Base-by-base conservation (phyloP, 2,113 vertebrate species). In the Origma solitaria region DNA sequence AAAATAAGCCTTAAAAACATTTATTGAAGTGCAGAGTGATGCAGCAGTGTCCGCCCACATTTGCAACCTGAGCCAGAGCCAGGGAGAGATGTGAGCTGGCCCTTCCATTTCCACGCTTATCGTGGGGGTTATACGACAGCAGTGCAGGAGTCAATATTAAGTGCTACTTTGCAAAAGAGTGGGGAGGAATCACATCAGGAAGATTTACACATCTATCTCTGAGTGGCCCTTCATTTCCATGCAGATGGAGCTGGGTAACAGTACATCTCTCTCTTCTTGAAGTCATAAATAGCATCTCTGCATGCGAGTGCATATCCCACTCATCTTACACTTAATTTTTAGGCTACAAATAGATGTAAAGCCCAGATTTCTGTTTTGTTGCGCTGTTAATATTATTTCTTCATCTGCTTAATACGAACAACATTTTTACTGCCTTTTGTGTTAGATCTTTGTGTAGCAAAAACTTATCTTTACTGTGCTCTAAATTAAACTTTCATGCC, bases 1-100 rank as follows among this genome's bases (percentile, higher is more conserved):
- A 66, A 92, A 91, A 96, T 77, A 80, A 91, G 30, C 58, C 50
- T 77, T 91, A 73, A 82, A 95, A 92, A 57, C 45, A 44, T 47
- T 72, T 70, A 40, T n/a, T 82, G 72, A 66, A 58, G 70, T 18
- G 8, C 54, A 62, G 86, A 37, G 35, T 11, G 56, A 60, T 80
- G 49, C 73, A 33, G 83, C 31, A 35, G 40, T 11, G 30, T 51
- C 82, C 70, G 2, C 66, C 54, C 75, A 64, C 83, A 38, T 75
- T 60, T 58, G 30, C 68, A 93, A 10, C 47, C 75, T 31, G 31
- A 86, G 64, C 51, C 50, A 49, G 50, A 40, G 79, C 35, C 42
- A 40, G 68, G 3, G 27, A 80, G 81, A 58, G 58, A 70, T 14
- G n/a, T 33, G 79, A 94, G 70, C 47, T 70, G 75, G 27, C 82